Conservation (phyloP, 2,797 vertebrate species). For the Ptychadena robeensis region DNA sequence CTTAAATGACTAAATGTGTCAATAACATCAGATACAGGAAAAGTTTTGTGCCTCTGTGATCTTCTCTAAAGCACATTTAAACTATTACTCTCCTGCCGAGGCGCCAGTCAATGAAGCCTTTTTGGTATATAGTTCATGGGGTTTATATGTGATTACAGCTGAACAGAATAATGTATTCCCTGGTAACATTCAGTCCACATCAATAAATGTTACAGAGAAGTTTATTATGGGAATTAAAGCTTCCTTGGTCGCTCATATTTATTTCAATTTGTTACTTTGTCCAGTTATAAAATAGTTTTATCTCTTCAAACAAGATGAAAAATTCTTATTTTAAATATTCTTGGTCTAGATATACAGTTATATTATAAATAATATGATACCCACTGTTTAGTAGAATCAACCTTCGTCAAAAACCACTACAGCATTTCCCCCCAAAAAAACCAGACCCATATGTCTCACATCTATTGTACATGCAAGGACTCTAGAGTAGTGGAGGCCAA, state of each 20-base stretch:
- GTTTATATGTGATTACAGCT: background rate
- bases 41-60: background rate
- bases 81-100: background rate
- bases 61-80: background rate
- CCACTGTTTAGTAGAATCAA: too few relatives aligned
- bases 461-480: too few relatives aligned
- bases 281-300: too few relatives aligned
- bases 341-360: background rate
- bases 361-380: too few relatives aligned
- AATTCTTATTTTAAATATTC: background rate
- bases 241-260: background rate
- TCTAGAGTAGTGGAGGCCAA: too few relatives aligned
- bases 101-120: background rate
- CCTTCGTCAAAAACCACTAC: too few relatives aligned
- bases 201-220: slow-evolving; percentile 12
- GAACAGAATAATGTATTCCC: slow-evolving; percentile 11
- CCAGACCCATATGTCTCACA: too few relatives aligned
- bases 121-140: background rate
- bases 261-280: slow-evolving; percentile 3
- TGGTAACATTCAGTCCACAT: slow-evolving; percentile 1
- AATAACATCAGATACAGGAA: background rate
- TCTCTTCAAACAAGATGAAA: too few relatives aligned
- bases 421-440: too few relatives aligned
- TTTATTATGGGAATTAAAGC: background rate
- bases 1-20: background rate